Evolutionary conservation across 2,113 vertebrate genomes (phyloP), one percentile per base, ranked within the genome.

Genomic region (Xiphorhynchus elegans): DNA sequence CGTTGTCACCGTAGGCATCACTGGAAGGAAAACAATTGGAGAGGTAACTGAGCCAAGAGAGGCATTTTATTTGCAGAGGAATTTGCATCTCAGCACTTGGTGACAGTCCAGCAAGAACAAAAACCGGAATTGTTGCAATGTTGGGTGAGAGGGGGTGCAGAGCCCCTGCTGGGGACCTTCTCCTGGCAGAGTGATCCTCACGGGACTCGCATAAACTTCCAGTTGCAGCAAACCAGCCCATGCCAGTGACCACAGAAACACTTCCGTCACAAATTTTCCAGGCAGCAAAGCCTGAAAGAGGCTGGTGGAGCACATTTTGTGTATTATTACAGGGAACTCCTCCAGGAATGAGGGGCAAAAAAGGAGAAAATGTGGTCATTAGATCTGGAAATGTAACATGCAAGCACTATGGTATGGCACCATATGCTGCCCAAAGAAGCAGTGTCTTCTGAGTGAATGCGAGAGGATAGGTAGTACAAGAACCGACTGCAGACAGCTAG

Each of bases 41-140:
- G 88, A 69, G 63, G 90, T 29, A 90, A 87, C 26, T 0, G 6
- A 68, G 50, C 63, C 70, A 87, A 83, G 55, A 91, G 19, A 67
- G 82, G 83, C 82, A 80, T 70, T 95, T 87, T 44, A 62, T 91
- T 94, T 69, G 78, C 62, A 80, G 67, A 95, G 47, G 91, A 96
- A 87, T 96, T 85, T 5, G 1, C 49, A 50, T 96, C 82, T 95
- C 91, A 96, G 93, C 90, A 91, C 11, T 94, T 88, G 91, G 84
- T 85, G 87, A 29, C 50, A 59, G 50, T 76, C 82, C 85, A 91
- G 53, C 9, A 58, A 89, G 91, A 95, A 95, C 63, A 87, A 94
- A 94, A 85, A 63, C 9, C 2, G 4, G 92, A 91, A 93, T 21
- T 91, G 81, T 70, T 62, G 87, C 85, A 96, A 91, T 0, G 3